Base-by-base conservation (phyloP, 2,113 vertebrate species). In the Cinclus cinclus region DNA sequence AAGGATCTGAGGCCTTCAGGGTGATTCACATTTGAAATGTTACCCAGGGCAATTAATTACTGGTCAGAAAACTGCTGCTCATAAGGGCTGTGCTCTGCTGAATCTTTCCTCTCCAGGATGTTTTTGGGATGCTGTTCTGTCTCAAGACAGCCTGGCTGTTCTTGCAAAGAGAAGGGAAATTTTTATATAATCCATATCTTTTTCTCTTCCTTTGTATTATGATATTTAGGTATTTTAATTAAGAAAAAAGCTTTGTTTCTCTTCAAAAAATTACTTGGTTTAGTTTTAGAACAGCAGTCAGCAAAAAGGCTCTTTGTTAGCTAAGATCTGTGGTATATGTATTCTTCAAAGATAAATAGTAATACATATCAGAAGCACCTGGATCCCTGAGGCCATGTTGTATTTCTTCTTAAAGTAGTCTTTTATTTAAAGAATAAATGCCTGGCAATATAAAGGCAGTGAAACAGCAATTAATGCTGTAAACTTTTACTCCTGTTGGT, bases 401-500 rank as follows among this genome's bases (percentile, higher is more conserved):
- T 71, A 47, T 62, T 90, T 95, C 37, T 85, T 73, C 86, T 60
- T 76, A 68, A 92, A 89, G 60, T 64, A 68, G 33, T 35, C 63
- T 84, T 86, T 88, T 74, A 84, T 94, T 93, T 92, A 58, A 94
- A 91, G 53, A 28, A 53, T 68, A 75, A 91, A 82, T 58, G 44
- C 46, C 65, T 90, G 39, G 33, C 47, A 84, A 49, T 75, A 71
- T 64, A 84, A 82, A 95, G 37, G 42, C 84, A 79, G 53, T 83
- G 75, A 91, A 94, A 76, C 42, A 90, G 31, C 79, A 85, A 91
- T 90, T 94, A 80, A 62, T 88, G 68, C 82, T 77, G 53, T 90
- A 87, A 95, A 91, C 65, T 69, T 95, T 77, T 73, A 76, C 67
- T 76, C 53, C 62, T 73, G 77, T 59, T 0, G 3, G 91, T 82